Evolutionary conservation across 2,113 vertebrate genomes (phyloP).

Genomic region (Chrysochloris asiatica): DNA sequence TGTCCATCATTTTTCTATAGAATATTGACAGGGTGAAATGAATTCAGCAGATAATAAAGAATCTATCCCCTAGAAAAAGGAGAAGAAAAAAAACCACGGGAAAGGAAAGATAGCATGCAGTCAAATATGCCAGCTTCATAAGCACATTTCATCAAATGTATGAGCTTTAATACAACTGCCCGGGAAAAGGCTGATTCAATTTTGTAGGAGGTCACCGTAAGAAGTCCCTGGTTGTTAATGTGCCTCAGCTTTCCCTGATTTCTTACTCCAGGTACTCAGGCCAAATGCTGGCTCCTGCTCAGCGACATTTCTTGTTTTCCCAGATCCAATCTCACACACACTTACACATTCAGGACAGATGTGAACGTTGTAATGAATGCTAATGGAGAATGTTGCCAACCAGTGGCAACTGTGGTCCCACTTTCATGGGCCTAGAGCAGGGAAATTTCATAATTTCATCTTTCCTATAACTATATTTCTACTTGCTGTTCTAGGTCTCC

Average conservation of each 20-base stretch:
- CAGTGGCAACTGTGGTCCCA: not conserved
- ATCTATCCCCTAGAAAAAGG: slow-evolving; percentile 25
- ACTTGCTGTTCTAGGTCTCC: not conserved
- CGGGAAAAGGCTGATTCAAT: slow-evolving; percentile 73
- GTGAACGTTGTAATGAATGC: not conserved
- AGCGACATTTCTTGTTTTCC: not conserved
- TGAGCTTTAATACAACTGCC: slow-evolving; percentile 69
- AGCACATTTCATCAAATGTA: slow-evolving; percentile 76
- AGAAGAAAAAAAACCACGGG: not conserved
- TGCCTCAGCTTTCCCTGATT: slow-evolving; percentile 16
- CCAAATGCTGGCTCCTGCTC: not conserved
- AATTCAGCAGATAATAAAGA: slow-evolving; percentile 75
- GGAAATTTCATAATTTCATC: slow-evolving; percentile 6
- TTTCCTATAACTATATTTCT: slow-evolving; percentile 29
- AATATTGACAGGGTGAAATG: slow-evolving; percentile 74
- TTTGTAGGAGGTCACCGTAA: slow-evolving; percentile 66
- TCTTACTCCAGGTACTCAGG: slow-evolving; percentile 41
- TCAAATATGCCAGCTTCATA: slow-evolving; percentile 14
- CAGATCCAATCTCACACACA: not conserved
- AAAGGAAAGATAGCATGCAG: slow-evolving; percentile 7
- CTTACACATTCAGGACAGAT: not conserved
- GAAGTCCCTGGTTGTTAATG: slow-evolving; percentile 56
- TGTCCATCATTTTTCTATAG: slow-evolving; percentile 63
- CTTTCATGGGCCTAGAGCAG: slow-evolving; percentile 20
- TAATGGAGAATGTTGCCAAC: slow-evolving; percentile 48